These are phyloP conservation scores for Polymixis lichenea DNA, from an alignment of 2,888 invertebrate genomes.

Conservation along the genomic window DNA sequence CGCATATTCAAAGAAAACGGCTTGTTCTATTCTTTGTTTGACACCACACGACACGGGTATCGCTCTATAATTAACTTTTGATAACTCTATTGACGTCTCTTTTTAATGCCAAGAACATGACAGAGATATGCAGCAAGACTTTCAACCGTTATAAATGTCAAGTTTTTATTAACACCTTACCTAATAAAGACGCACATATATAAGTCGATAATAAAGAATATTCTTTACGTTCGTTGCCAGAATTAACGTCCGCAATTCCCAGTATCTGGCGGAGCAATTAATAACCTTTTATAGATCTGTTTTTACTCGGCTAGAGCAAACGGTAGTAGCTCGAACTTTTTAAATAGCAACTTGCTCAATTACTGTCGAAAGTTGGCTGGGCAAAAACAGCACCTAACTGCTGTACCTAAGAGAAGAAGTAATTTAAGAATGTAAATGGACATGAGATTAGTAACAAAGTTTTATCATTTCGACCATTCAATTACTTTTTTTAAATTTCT, in stretches of 20 bases:
- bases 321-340: slow-evolving; percentile 48
- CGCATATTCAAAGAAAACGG: slow-evolving; percentile 12
- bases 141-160: slow-evolving; percentile 47
- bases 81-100: slow-evolving; percentile 31
- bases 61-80: slow-evolving; percentile 37
- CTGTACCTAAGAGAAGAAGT: slow-evolving; percentile 50
- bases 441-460: no score
- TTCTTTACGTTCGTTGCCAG: slow-evolving; percentile 38
- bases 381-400: slow-evolving; percentile 25
- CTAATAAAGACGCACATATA: slow-evolving; percentile 31
- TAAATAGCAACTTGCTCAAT: slow-evolving; percentile 61
- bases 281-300: slow-evolving; percentile 61
- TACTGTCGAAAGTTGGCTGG: slow-evolving; percentile 59
- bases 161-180: slow-evolving; percentile 34
- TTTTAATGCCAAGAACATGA: slow-evolving; percentile 31
- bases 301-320: slow-evolving; percentile 40
- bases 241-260: slow-evolving; percentile 40
- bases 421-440: no score
- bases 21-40: slow-evolving; percentile 36
- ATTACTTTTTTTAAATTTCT: no score
- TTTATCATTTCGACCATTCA: no score
- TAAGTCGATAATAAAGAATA: slow-evolving; percentile 34
- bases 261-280: slow-evolving; percentile 39
- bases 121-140: slow-evolving; percentile 27
- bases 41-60: slow-evolving; percentile 7